Conservation (phyloP, 2,888 invertebrate genomes). For the Agrochola circellaris region DNA sequence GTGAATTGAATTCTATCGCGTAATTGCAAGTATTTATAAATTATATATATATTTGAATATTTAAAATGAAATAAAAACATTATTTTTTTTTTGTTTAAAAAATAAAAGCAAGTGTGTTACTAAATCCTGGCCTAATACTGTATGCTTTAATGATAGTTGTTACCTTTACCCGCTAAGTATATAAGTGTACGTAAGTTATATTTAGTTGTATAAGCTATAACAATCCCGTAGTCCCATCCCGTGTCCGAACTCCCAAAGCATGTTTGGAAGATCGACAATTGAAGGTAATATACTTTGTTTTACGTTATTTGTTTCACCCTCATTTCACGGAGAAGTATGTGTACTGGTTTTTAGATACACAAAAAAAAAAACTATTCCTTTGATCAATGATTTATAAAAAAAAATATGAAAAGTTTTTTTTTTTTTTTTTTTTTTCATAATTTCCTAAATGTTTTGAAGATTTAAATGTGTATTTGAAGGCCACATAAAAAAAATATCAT, state of each 20-base stretch:
- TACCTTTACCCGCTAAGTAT: conserved; percentile 74
- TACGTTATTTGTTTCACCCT: conserved; percentile 72
- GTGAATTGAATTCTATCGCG: background rate
- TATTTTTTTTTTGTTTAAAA: no score
- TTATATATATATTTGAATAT: no score
- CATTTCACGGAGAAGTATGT: conserved; percentile 52
- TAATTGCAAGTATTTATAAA: background rate
- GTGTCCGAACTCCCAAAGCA: conserved; percentile 81
- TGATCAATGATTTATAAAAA: no score
- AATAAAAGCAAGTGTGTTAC: conserved; percentile 28
- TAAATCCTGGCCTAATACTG: conserved; percentile 45
- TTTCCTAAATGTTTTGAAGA: no score
- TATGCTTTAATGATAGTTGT: conserved; percentile 79
- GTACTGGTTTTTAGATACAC: conserved; percentile 22
- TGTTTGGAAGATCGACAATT: conserved; percentile 86
- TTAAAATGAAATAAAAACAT: no score
- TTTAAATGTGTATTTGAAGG: conserved; percentile 16
- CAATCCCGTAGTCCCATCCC: conserved; percentile 75
- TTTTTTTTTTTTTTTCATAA: no score
- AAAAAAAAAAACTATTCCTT: background rate
- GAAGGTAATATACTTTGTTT: conserved; percentile 85
- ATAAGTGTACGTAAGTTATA: conserved; percentile 67
- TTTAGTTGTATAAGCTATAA: conserved; percentile 66
- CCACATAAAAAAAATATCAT: conserved; percentile 20
- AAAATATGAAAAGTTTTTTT: no score